phyloP scores from a whole-genome alignment of 2,888 invertebrate species.

The Ramazzottius varieornatus region DNA sequence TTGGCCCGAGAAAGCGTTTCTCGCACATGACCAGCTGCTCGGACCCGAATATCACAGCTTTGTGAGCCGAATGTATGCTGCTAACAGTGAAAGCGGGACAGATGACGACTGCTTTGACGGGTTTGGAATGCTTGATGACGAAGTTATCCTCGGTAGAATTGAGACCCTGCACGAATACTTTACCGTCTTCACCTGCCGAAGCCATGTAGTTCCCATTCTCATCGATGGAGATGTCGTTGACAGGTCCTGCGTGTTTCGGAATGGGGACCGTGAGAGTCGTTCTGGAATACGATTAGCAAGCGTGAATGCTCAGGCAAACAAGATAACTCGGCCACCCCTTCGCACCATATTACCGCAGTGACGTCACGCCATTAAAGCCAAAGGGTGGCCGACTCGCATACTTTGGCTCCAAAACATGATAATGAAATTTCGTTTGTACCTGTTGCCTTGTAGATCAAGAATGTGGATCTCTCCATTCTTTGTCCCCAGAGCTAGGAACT shows the following conservation, averaged over 20 bases:
- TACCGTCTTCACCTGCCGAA: constrained; percentile 28
- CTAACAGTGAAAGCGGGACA: neutral
- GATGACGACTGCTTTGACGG: neutral
- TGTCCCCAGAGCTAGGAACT: constrained; percentile 74
- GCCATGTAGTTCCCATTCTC: constrained; percentile 73
- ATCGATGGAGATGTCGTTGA: constrained; percentile 83
- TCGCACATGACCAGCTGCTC: neutral
- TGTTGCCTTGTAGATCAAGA: constrained; percentile 71
- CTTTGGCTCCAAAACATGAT: too few relatives aligned
- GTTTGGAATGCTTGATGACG: constrained; percentile 17
- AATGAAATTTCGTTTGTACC: too few relatives aligned
- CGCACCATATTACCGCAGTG: too few relatives aligned
- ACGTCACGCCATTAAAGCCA: too few relatives aligned
- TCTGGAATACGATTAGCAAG: too few relatives aligned
- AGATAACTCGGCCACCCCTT: too few relatives aligned
- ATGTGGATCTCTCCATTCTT: constrained; percentile 69
- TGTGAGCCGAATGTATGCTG: neutral
- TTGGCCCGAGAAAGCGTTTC: neutral
- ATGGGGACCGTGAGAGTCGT: constrained; percentile 4
- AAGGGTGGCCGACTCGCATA: too few relatives aligned
- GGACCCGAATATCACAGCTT: neutral
- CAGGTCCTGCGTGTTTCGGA: constrained; percentile 48
- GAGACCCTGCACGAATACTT: constrained; percentile 53
- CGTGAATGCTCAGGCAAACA: neutral
- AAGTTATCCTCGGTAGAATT: constrained; percentile 58